Evolutionary conservation across 2,888 invertebrate species (phyloP).

Genomic region (Nasonia oneida): DNA sequence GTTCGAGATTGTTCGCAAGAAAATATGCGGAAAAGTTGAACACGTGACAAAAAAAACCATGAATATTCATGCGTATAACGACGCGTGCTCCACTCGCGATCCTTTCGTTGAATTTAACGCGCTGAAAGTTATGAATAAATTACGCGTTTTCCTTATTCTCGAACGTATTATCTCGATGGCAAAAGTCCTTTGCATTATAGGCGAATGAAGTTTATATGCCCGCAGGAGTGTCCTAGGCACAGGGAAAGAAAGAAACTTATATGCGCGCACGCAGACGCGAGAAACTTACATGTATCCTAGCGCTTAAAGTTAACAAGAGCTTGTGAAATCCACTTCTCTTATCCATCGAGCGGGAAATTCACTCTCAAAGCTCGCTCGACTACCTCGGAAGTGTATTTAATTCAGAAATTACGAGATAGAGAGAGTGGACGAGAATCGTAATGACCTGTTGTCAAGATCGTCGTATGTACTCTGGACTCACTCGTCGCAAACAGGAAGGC

Average conservation of each 20-base stretch:
- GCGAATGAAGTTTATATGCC: slow-evolving; percentile 28
- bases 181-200: not conserved
- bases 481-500: too few species aligned
- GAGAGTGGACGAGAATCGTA: not conserved
- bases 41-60: not conserved
- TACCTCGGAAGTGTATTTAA: not conserved
- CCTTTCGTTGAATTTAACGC: not conserved
- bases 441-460: not conserved
- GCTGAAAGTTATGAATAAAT: not conserved
- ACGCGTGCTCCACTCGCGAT: not conserved
- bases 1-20: too few species aligned
- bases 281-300: not conserved
- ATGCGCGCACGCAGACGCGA: not conserved
- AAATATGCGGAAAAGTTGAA: too few species aligned
- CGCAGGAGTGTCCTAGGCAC: not conserved
- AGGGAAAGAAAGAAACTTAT: not conserved
- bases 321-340: not conserved
- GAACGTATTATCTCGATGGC: not conserved
- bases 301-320: not conserved
- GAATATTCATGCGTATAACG: not conserved
- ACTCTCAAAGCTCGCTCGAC: not conserved
- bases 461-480: not conserved
- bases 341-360: not conserved
- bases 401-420: not conserved
- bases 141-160: not conserved